These are phyloP conservation scores for Cataglyphis hispanica DNA, from an alignment of 1,140 invertebrate species.

Conservation along the genomic window DNA sequence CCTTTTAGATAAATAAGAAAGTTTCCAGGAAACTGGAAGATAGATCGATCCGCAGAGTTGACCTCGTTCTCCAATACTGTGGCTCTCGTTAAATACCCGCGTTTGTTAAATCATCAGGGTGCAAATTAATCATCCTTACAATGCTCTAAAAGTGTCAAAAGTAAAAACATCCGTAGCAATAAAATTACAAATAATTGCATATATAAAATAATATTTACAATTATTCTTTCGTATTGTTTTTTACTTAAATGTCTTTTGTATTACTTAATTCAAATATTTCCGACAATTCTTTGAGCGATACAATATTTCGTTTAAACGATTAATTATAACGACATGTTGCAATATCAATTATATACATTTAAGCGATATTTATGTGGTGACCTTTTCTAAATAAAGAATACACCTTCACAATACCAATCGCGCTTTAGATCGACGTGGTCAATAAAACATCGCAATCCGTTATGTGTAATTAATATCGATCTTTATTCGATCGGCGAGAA, in stretches of 20 bases:
- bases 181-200: not conserved
- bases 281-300: not conserved
- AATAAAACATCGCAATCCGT: slow-evolving; percentile 52
- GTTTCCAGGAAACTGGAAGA: slow-evolving; percentile 33
- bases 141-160: not conserved
- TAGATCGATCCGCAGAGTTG: not conserved
- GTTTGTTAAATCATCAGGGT: slow-evolving; percentile 42
- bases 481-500: slow-evolving; percentile 48
- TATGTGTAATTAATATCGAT: slow-evolving; percentile 71
- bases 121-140: not conserved
- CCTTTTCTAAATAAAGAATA: not conserved
- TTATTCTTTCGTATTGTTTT: not conserved
- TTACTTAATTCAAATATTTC: not conserved
- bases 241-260: no score
- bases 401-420: not conserved
- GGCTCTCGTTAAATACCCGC: slow-evolving; percentile 48
- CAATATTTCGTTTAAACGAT: not conserved
- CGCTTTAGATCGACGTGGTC: not conserved
- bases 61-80: not conserved
- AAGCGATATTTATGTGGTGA: not conserved
- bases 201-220: not conserved
- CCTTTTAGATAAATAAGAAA: slow-evolving; percentile 60
- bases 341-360: not conserved
- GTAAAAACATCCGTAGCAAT: not conserved
- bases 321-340: not conserved